Evolutionary conservation across 2,797 vertebrate genomes (phyloP).

Genomic region (Serranus cabrilla): DNA sequence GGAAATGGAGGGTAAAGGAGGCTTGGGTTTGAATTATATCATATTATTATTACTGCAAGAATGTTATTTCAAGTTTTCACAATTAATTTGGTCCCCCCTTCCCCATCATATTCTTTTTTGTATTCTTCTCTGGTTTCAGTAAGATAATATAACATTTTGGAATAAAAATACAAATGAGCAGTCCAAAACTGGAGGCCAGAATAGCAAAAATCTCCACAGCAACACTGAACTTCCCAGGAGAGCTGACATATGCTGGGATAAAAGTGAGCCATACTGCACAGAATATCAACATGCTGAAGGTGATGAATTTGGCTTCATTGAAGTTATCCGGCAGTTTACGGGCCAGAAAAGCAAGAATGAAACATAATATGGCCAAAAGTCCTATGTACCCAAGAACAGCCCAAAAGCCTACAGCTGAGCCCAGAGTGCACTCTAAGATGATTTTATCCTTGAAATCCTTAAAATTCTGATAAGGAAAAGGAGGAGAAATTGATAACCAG

Average conservation of each 20-base stretch:
- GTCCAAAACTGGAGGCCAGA: constrained; percentile 80
- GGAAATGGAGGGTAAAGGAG: too few relatives aligned
- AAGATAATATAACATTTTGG: constrained; percentile 85
- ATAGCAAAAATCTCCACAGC: constrained; percentile 86
- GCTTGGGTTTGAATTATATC: too few relatives aligned
- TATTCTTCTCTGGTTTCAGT: constrained; percentile 74
- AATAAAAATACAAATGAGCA: constrained; percentile 81
- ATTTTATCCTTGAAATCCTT: constrained; percentile 14
- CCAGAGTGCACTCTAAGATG: constrained; percentile 28
- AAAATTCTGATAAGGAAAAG: constrained; percentile 53
- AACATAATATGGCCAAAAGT: too few relatives aligned
- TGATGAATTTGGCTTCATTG: too few relatives aligned
- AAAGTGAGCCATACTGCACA: constrained; percentile 82
- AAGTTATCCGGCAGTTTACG: constrained; percentile 80
- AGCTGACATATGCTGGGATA: constrained; percentile 82
- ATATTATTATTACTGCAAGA: too few relatives aligned
- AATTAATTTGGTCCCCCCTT: too few relatives aligned
- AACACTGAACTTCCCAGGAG: constrained; percentile 84
- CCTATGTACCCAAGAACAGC: too few relatives aligned
- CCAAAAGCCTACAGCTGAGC: constrained; percentile 23
- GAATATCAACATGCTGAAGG: constrained; percentile 84
- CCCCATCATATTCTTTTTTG: constrained; percentile 66
- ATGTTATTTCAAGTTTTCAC: too few relatives aligned
- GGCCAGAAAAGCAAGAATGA: constrained; percentile 74
- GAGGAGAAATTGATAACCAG: constrained; percentile 46